Evolutionary conservation across 2,113 vertebrate genomes (phyloP).

Genomic region (Coregonus clupeaformis): DNA sequence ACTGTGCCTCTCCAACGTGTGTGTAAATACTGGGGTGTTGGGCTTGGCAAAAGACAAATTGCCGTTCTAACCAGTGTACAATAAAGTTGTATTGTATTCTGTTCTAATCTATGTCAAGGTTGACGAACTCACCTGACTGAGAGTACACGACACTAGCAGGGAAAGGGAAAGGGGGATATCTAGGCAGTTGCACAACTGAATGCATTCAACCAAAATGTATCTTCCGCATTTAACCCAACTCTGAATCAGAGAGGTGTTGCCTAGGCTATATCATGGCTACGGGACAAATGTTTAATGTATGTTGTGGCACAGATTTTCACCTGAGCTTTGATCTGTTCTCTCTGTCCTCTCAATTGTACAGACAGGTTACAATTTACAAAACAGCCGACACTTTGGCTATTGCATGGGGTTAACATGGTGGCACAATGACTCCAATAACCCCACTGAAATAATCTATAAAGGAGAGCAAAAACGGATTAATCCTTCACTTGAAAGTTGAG

Average conservation of each 20-base stretch:
- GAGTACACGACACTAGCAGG: neutral
- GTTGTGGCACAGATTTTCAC: neutral
- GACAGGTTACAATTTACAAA: neutral
- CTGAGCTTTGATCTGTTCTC: neutral
- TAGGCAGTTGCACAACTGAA: no score
- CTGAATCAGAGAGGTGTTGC: no score
- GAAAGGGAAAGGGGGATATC: no score
- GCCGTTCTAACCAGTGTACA: neutral
- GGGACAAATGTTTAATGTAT: neutral
- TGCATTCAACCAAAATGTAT: no score
- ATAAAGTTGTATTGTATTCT: no score
- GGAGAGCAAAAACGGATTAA: constrained; percentile 29
- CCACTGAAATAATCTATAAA: neutral
- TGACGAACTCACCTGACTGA: neutral
- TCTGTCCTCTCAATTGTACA: neutral
- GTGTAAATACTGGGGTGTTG: no score
- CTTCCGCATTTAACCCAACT: no score
- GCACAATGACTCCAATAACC: neutral
- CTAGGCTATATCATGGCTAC: neutral
- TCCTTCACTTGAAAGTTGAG: constrained; percentile 11
- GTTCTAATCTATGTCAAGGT: no score
- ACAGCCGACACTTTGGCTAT: neutral
- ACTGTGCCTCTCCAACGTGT: no score
- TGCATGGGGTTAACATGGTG: neutral
- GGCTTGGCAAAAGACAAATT: no score